Base-by-base conservation (phyloP, 2,113 vertebrate species). In the Leptosomus discolor region DNA sequence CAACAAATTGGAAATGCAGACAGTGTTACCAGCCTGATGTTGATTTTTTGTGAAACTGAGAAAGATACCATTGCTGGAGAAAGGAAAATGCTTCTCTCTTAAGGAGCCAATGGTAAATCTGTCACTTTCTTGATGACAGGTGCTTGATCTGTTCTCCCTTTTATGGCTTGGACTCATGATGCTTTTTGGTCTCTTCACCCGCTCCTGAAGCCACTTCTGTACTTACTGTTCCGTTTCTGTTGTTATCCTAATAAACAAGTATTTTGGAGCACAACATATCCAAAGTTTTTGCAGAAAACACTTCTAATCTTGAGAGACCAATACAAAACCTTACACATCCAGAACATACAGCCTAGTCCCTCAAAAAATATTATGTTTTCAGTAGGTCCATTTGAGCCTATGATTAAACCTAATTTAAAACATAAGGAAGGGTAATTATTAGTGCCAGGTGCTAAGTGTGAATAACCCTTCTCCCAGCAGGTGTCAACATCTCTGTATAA, bases 321-420 rank as follows among this genome's bases (percentile, higher is more conserved):
- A 26, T 48, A 53, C 0, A 34, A 74, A 80, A 85, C 9, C 4
- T 9, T 50, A 29, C 5, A 41, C 3, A 34, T 39, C 10, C 30
- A 71, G 53, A 88, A 26, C 6, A 61, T 6, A 27, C 8, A 11
- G 6, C 1, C 11, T 36, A 83, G 5, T 2, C 21, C n/a, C 7
- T 43, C 20, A 78, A 51, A 89, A 57, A 76, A 16, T 17, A 11
- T 0, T 30, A 5, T 4, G 2, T 80, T 73, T 86, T 74, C 23
- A 23, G 20, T 18, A 37, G 16, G 21, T 2, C 3, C 0, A 0
- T 74, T 85, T 45, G 5, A 30, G 11, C 4, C 12, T 51, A 8
- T 22, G 12, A 5, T 69, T 77, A 65, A 81, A 37, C 7, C 7
- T 48, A 50, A 37, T 65, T n/a, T 74, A n/a, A 94, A 88, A 34